Conservation (phyloP, 2,797 vertebrate genomes). For the Artibeus lituratus region DNA sequence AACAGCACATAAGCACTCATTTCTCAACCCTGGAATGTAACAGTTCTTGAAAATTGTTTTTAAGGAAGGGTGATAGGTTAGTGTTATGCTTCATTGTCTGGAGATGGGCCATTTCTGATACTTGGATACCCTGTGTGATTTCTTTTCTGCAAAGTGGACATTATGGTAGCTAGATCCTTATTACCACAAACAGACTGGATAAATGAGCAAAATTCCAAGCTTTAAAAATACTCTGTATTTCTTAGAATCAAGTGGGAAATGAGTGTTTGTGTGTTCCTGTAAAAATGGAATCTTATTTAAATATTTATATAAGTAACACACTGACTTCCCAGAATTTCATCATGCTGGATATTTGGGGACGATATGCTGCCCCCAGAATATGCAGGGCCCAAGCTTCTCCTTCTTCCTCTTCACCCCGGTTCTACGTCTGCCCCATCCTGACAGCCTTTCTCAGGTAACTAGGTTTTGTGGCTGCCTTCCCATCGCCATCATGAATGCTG, state of each 20-base stretch:
- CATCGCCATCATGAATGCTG: background rate
- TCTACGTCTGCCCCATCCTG: accelerated
- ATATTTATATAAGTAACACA: background rate
- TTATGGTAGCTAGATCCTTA: background rate
- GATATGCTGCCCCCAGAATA: background rate
- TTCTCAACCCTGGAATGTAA: background rate
- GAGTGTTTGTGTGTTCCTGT: background rate
- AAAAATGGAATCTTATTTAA: background rate
- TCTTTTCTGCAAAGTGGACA: background rate
- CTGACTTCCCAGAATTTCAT: background rate
- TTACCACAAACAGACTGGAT: background rate
- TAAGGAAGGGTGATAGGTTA: no score
- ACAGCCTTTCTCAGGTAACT: background rate
- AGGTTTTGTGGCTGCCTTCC: background rate
- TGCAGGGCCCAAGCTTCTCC: background rate
- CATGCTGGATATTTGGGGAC: background rate
- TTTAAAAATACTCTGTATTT: background rate
- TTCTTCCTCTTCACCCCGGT: background rate
- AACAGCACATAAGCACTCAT: background rate
- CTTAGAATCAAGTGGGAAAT: background rate
- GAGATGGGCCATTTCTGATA: background rate
- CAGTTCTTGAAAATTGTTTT: background rate
- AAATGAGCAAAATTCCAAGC: background rate
- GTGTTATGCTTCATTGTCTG: no score
- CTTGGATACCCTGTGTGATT: accelerated